A percentile compares a stretch with the other conserved stretches of the same genome.
Evolutionary conservation across 2,888 invertebrate genomes (phyloP).

Genomic region (Tachina grossa): DNA sequence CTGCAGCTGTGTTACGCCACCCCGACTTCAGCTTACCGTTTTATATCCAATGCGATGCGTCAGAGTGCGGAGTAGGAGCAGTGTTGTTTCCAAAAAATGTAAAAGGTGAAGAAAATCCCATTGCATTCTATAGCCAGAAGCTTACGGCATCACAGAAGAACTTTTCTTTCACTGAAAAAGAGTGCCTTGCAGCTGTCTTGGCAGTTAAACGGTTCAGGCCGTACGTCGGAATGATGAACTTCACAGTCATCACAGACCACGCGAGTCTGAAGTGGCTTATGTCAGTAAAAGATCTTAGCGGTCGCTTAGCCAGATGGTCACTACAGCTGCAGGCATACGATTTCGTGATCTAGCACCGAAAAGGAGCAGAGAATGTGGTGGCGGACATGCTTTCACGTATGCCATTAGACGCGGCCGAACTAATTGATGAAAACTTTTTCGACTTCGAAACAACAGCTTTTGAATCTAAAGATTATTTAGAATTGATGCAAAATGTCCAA

Average conservation of each 20-base stretch:
- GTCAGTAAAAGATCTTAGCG: background rate
- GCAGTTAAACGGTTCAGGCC: background rate
- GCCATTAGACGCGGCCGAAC: background rate
- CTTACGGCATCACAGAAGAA: background rate
- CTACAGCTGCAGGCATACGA: too few relatives aligned
- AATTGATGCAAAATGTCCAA: too few relatives aligned
- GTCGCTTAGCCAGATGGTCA: background rate
- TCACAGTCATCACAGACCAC: conserved; percentile 4
- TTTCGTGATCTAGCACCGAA: background rate
- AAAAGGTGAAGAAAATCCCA: background rate
- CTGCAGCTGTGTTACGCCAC: background rate
- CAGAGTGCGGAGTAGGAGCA: background rate
- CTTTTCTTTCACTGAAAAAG: background rate
- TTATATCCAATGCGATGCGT: background rate
- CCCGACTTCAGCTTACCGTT: background rate
- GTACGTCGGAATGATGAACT: conserved; percentile 5
- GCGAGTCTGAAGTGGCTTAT: background rate
- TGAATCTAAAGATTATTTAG: too few relatives aligned
- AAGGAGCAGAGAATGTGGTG: background rate
- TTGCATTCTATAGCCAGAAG: background rate
- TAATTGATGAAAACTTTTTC: background rate
- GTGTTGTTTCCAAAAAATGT: background rate
- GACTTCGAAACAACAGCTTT: background rate
- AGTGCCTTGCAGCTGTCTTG: background rate
- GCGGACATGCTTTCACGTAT: background rate